Conservation (phyloP, 2,888 invertebrate genomes). For the Slavum lentiscoides region DNA sequence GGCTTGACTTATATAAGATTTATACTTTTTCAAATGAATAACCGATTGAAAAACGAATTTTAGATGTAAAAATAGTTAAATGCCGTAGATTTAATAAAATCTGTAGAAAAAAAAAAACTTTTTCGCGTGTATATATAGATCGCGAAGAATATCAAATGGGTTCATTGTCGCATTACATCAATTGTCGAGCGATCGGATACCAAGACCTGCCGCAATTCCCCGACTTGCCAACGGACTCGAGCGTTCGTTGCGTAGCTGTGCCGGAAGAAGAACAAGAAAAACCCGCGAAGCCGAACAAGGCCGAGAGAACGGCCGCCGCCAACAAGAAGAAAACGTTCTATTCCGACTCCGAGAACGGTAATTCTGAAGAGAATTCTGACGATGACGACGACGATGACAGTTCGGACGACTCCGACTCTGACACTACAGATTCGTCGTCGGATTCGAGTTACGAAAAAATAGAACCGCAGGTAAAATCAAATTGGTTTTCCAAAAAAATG, state of each 20-base stretch:
- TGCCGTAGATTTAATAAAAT: too few relatives aligned
- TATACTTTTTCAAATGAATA: too few relatives aligned
- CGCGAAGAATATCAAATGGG: constrained; percentile 89
- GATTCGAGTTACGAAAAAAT: constrained; percentile 42
- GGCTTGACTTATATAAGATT: too few relatives aligned
- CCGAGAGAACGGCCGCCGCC: constrained; percentile 59
- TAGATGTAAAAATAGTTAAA: too few relatives aligned
- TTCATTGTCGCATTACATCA: constrained; percentile 92
- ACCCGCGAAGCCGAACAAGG: constrained; percentile 57
- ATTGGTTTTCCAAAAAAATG: too few relatives aligned
- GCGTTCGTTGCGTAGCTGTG: constrained; percentile 74
- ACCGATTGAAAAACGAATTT: too few relatives aligned
- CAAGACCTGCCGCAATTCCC: constrained; percentile 86
- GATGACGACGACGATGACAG: too few relatives aligned
- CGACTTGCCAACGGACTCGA: constrained; percentile 71
- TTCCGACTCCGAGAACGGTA: constrained; percentile 62
- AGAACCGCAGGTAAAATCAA: constrained; percentile 14
- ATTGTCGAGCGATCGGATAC: constrained; percentile 83
- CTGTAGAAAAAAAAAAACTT: too few relatives aligned
- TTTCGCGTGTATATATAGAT: constrained; percentile 62
- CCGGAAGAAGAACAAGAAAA: constrained; percentile 58
- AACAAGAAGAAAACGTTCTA: constrained; percentile 69
- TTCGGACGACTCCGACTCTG: constrained; percentile 22
- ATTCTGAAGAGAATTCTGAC: constrained; percentile 53
- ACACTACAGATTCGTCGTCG: constrained; percentile 18